Percentiles rank a stretch among this genome's conserved stretches.
Evolutionary conservation across 2,113 vertebrate genomes (phyloP).

Genomic region (Tachycineta bicolor): DNA sequence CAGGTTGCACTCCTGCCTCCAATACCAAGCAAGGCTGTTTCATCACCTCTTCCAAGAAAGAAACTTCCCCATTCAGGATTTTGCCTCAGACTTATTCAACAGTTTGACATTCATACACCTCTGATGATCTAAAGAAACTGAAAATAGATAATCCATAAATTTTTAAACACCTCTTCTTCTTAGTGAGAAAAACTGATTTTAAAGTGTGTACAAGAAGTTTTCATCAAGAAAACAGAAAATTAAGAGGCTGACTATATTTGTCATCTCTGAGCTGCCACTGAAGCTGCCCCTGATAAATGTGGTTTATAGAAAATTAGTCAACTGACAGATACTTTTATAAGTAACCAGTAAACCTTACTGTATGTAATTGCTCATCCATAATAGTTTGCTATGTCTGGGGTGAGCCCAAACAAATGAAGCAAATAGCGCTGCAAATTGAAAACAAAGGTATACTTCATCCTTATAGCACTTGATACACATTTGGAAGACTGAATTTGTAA

Average conservation of each 20-base stretch:
- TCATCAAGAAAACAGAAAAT: not conserved
- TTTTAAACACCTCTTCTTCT: not conserved
- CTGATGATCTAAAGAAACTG: not conserved
- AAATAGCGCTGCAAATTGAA: not conserved
- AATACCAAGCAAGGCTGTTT: not conserved
- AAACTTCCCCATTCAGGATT: not conserved
- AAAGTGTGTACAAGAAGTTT: not conserved
- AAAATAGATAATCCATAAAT: not conserved
- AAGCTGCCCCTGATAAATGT: not conserved
- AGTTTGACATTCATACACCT: not conserved
- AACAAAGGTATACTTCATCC: not conserved
- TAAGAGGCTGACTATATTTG: not conserved
- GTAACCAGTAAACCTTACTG: not conserved
- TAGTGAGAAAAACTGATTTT: not conserved
- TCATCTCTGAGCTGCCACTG: not conserved
- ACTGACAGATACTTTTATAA: not conserved
- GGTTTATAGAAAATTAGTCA: conserved; percentile 6
- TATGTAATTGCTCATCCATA: not conserved
- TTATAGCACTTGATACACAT: not conserved
- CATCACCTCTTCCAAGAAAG: not conserved
- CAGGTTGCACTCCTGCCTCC: not conserved
- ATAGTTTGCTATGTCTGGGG: not conserved
- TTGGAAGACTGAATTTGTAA: not conserved
- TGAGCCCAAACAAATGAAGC: not conserved
- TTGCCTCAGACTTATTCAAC: not conserved